A percentile compares a stretch with the other conserved stretches of the same genome.
Evolutionary conservation across 2,797 vertebrate species (phyloP).

Genomic region (Peromyscus nudipes): DNA sequence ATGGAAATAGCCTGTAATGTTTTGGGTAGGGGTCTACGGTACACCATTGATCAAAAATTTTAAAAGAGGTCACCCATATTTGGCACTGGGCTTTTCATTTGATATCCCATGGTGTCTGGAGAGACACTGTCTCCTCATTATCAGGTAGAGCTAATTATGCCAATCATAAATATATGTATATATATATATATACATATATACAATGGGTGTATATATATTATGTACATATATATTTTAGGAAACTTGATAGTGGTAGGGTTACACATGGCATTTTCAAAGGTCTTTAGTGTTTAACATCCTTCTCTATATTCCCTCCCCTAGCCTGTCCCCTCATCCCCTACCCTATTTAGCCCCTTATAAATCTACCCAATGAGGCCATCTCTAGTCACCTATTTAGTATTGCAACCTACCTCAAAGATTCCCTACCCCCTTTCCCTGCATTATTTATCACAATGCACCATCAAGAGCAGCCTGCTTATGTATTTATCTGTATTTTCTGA

Average conservation of each 20-base stretch:
- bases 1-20: background rate
- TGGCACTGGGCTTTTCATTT: background rate
- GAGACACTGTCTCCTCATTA: background rate
- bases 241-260: background rate
- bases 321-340: background rate
- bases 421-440: background rate
- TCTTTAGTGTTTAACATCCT: background rate
- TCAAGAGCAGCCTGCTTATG: background rate
- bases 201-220: no score
- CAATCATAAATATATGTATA: no score
- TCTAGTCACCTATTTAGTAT: constrained; percentile 23
- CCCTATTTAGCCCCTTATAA: background rate
- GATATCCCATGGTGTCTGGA: background rate
- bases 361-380: background rate
- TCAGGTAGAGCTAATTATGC: background rate
- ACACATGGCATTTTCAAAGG: background rate
- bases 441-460: background rate
- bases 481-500: constrained; percentile 1
- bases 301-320: background rate
- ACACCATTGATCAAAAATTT: background rate
- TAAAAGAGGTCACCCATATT: background rate
- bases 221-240: background rate
- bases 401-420: background rate
- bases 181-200: rapidly evolving
- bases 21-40: background rate